Base-by-base conservation (phyloP, 2,113 vertebrate genomes). In the Ailurus styani region DNA sequence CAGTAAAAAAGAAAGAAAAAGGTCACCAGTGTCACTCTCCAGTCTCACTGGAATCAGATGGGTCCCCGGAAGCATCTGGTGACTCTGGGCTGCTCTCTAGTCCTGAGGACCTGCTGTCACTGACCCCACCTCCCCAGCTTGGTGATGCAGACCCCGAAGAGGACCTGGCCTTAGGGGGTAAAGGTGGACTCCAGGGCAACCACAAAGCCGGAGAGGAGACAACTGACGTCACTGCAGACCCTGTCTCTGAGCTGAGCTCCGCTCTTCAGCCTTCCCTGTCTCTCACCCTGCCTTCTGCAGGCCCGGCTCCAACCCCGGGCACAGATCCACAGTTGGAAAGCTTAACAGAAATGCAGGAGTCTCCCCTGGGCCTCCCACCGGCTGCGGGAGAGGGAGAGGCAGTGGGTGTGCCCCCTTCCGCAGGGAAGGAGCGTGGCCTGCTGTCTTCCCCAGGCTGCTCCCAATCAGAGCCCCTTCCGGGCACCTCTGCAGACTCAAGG, bases 1-100 rank as follows among this genome's bases (percentile, higher is more conserved):
- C 98, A 5, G 68, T 99, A 37, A 99, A 99, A 98, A 99, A 99
- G 98, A 7, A 0, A 98, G 99, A 99, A 93, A 99, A 99, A 55
- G 99, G 42, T 0, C 98, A 96, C 68, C 98, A 29, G 83, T 98
- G 98, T 88, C 99, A 92, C 5, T 14, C 96, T 12, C 98, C 97
- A 9, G 98, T 98, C 3, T 98, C 99, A 0, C 96, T 97, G 9
- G 99, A 96, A 23, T 97, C 97, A 0, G 98, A 99, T 78, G 98
- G 98, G 34, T 97, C 97, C 45, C 55, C 96, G 12, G 97, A 97
- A 6, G 97, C 9, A 0, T 45, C 86, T 0, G 97, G 98, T 31
- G 98, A 98, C 68, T 93, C 98, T 0, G 98, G 99, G 45, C 99
- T 98, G 34, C 98, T 98, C 0, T 97, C 97, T 27, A 94, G 97